Conservation (phyloP, 1,140 invertebrate species). For the Cyrtorhinus lividipennis region DNA sequence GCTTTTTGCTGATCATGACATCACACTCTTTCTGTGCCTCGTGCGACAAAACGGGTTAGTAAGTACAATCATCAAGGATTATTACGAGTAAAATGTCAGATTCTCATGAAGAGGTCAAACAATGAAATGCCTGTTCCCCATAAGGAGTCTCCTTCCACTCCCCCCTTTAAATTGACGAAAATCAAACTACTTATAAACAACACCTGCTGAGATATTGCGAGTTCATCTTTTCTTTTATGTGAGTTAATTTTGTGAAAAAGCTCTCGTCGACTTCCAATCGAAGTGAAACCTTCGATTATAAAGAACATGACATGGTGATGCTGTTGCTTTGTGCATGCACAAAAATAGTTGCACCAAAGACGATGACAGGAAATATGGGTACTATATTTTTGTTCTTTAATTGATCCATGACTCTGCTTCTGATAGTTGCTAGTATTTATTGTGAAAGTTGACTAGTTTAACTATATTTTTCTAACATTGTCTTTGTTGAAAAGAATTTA, state of each 20-base stretch:
- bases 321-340: slow-evolving; percentile 1
- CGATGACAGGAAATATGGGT: background rate
- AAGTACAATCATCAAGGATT: too few species aligned
- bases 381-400: background rate
- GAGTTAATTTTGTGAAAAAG: background rate
- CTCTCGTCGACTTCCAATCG: background rate
- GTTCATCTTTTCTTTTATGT: too few species aligned
- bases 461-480: slow-evolving; percentile 3
- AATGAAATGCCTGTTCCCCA: too few species aligned
- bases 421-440: slow-evolving; percentile 7
- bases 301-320: background rate
- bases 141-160: too few species aligned
- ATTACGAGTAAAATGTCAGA: too few species aligned
- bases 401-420: slow-evolving; percentile 6
- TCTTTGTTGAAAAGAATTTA: background rate
- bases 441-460: slow-evolving; percentile 2
- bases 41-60: too few species aligned
- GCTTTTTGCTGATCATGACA: too few species aligned
- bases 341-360: slow-evolving; percentile 13
- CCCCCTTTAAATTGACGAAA: too few species aligned
- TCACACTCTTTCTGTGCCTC: too few species aligned
- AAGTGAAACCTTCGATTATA: background rate
- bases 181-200: too few species aligned
- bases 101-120: too few species aligned
- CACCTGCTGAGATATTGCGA: too few species aligned